These are phyloP conservation scores for Australoheros scitulus DNA, from an alignment of 2,113 vertebrate genomes.

Conservation along the genomic window DNA sequence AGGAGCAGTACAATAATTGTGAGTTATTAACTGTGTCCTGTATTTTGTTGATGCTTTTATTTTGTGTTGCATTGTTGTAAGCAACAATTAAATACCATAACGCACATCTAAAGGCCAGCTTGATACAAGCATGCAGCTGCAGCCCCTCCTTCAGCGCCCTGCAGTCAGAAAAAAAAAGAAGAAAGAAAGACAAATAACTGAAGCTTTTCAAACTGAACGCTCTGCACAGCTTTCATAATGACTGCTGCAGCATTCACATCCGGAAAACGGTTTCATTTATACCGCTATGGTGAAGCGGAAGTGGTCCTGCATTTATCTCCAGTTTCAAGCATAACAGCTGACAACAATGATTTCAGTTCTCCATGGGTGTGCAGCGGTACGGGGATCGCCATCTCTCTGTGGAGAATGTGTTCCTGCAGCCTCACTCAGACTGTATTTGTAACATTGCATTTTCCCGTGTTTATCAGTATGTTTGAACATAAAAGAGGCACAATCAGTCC, in stretches of 20 bases:
- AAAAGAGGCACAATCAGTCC: not conserved
- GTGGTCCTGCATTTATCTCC: not conserved
- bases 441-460: not conserved
- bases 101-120: not conserved
- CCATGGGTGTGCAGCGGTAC: not conserved
- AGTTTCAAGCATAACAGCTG: too few relatives aligned
- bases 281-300: rapidly evolving
- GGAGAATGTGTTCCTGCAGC: not conserved
- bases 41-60: too few relatives aligned
- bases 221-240: not conserved
- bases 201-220: not conserved
- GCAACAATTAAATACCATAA: too few relatives aligned
- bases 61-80: too few relatives aligned
- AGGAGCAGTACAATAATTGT: too few relatives aligned
- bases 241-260: not conserved
- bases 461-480: rapidly evolving
- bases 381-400: too few relatives aligned
- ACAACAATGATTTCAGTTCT: not conserved
- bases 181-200: not conserved
- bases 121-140: not conserved
- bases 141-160: not conserved
- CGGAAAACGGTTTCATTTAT: not conserved
- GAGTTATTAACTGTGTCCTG: too few relatives aligned
- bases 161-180: not conserved
- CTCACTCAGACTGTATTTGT: too few relatives aligned